A percentile compares a stretch with the other conserved stretches of the same genome.
phyloP scores from a whole-genome alignment of 2,113 vertebrate genomes.

The Antechinus stuartii region DNA sequence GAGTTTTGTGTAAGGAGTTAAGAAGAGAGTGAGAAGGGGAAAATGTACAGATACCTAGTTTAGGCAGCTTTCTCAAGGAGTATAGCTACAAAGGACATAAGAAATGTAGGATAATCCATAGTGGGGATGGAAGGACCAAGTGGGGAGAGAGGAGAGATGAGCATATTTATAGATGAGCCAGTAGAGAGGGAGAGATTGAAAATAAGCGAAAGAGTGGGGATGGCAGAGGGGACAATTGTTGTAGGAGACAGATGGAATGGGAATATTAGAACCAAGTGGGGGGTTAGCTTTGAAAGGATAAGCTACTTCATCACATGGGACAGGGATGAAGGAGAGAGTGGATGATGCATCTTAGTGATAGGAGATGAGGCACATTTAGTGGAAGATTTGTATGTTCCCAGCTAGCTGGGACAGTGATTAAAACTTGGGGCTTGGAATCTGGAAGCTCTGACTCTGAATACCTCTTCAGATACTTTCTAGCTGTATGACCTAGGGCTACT shows the following conservation, averaged over 20 bases:
- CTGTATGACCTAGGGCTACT: background rate
- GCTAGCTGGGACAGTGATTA: background rate
- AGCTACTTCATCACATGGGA: background rate
- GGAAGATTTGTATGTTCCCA: background rate
- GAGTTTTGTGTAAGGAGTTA: too few species aligned
- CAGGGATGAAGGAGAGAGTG: background rate
- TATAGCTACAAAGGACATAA: background rate
- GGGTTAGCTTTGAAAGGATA: background rate
- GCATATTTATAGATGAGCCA: background rate
- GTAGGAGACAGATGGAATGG: background rate
- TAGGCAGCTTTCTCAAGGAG: too few species aligned
- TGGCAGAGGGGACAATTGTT: background rate
- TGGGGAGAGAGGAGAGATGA: background rate
- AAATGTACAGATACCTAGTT: too few species aligned
- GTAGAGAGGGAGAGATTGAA: background rate
- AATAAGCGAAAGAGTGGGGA: background rate
- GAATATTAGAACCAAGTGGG: background rate
- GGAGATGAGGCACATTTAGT: background rate
- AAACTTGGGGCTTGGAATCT: background rate
- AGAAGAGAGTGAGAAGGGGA: too few species aligned
- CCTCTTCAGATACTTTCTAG: background rate
- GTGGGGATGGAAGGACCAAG: background rate
- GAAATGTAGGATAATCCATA: background rate
- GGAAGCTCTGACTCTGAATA: background rate
- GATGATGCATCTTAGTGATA: background rate